Conservation (phyloP, 2,113 vertebrate species). For the Arvicanthis niloticus region DNA sequence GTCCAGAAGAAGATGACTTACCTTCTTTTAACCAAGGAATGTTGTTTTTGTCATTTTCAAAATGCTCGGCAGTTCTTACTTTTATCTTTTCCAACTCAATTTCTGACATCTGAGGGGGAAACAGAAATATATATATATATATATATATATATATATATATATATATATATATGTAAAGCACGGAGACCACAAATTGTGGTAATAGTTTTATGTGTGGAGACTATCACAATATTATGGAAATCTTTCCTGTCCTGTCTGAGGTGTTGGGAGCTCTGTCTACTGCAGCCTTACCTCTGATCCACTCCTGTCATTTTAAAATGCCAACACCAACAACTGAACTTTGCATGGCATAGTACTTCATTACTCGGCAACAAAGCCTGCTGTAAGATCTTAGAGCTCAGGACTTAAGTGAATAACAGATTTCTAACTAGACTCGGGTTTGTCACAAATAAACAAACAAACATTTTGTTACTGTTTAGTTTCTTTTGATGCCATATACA, state of each 20-base stretch:
- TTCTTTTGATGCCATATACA: constrained; percentile 59
- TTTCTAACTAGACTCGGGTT: constrained; percentile 47
- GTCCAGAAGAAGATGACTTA: constrained; percentile 74
- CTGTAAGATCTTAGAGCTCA: constrained; percentile 72
- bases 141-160: constrained; percentile 29
- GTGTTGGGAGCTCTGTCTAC: constrained; percentile 66
- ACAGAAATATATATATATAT: constrained; percentile 75
- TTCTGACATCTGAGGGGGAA: constrained; percentile 89
- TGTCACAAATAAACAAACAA: constrained; percentile 67
- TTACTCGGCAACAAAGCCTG: constrained; percentile 67
- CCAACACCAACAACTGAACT: constrained; percentile 78
- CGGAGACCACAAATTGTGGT: constrained; percentile 75
- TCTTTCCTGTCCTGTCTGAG: constrained; percentile 62
- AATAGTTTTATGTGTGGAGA: constrained; percentile 74
- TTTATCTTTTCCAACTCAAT: constrained; percentile 85
- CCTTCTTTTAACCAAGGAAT: constrained; percentile 89
- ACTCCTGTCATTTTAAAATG: constrained; percentile 74
- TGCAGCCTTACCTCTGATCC: constrained; percentile 41
- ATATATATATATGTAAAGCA: constrained; percentile 46
- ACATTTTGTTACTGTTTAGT: constrained; percentile 66
- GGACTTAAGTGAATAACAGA: constrained; percentile 64
- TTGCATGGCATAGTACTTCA: constrained; percentile 34
- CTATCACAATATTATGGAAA: constrained; percentile 61
- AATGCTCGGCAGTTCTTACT: constrained; percentile 85
- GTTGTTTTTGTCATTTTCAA: constrained; percentile 89